Conservation (phyloP, 2,113 vertebrate species). For the Lontra canadensis region DNA sequence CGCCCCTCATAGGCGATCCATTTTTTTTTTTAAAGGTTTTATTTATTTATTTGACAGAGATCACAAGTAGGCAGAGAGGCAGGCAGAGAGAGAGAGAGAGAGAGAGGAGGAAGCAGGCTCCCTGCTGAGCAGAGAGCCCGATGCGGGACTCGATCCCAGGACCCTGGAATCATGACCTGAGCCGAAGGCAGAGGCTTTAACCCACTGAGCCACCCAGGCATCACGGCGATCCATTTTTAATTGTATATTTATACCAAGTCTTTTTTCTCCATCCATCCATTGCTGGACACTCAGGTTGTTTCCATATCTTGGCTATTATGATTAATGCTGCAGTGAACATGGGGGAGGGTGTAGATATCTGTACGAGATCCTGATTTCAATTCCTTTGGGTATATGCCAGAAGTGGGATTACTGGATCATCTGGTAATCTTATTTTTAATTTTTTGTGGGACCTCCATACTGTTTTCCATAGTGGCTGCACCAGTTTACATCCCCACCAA, state of each 20-base stretch:
- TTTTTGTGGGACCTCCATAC: not conserved
- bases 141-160: too few relatives aligned
- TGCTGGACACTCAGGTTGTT: not conserved
- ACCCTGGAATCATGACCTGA: too few relatives aligned
- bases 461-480: not conserved
- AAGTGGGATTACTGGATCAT: not conserved
- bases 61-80: too few relatives aligned
- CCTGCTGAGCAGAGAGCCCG: too few relatives aligned
- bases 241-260: not conserved
- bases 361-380: not conserved
- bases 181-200: too few relatives aligned
- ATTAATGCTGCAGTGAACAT: not conserved
- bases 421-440: not conserved
- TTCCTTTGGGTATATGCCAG: not conserved
- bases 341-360: not conserved
- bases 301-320: not conserved
- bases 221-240: not conserved
- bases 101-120: too few relatives aligned
- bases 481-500: not conserved
- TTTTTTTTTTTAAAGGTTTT: not conserved
- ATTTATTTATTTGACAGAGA: too few relatives aligned
- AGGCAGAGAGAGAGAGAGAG: too few relatives aligned
- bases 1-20: not conserved
- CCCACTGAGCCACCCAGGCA: too few relatives aligned
- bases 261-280: not conserved